Base-by-base conservation (phyloP, 2,113 vertebrate species). In the Misgurnus anguillicaudatus region DNA sequence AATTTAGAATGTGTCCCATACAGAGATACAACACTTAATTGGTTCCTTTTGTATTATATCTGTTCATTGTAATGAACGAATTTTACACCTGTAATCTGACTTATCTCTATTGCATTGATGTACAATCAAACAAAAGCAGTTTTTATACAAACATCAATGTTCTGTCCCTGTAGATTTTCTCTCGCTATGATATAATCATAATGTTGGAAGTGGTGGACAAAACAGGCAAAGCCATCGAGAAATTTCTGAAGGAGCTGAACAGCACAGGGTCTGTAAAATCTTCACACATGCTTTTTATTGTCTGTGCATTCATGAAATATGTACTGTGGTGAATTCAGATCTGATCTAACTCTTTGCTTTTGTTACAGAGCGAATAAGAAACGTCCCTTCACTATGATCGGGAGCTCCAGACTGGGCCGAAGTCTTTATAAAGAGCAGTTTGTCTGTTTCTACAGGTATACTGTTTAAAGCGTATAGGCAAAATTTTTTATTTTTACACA, bases 341-440 rank as follows among this genome's bases (percentile, higher is more conserved):
- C 67, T 36, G 9, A 51, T 53, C 9, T 17, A 51, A 70, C 36
- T 41, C 3, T 0, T 0, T 10, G 8, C 47, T 51, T 53, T 1
- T 24, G 16, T 69, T 36, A 81, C 81, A 90, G 90, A 58, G 80
- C 78, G 9, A 86, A 88, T 77, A 78, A 81, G 19, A 75, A 39
- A 14, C 85, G 88, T 36, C 88, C 85, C 48, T 92, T 90, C 11
- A 21, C 72, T 2, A 81, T 85, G 80, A 79, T 82, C 77, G 38
- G 91, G 75, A 93, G 91, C 53, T 75, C 73, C 17, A 71, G 81
- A 24, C 82, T 93, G 78, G 92, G 90, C 6, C 87, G 88, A 36
- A 77, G 58, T 36, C 78, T 80, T 69, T 91, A 92, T 69, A 92
- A 92, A 58, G 91, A 93, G n/a, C 88, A 92, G 80, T 91, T 92